These are phyloP conservation scores for Dynastes grantii DNA, from an alignment of 2,888 invertebrate genomes.

Conservation along the genomic window DNA sequence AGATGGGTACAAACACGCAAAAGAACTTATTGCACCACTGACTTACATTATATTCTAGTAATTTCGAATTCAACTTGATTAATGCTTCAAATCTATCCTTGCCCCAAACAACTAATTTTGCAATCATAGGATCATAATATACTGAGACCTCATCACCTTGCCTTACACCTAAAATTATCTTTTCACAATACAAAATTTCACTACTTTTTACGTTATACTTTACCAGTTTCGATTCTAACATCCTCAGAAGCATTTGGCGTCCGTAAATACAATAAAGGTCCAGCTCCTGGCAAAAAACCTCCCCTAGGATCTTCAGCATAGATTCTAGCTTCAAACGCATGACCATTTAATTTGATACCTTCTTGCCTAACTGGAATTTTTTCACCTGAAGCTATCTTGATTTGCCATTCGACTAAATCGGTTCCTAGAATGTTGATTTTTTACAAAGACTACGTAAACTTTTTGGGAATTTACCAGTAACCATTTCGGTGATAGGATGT, in stretches of 20 bases:
- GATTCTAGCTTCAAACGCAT: constrained; percentile 96
- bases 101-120: constrained; percentile 98
- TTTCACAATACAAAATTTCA: background rate
- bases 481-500: constrained; percentile 98
- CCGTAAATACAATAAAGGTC: constrained; percentile 82
- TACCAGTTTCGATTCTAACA: constrained; percentile 88
- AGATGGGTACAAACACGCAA: too few species aligned
- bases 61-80: constrained; percentile 81
- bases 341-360: constrained; percentile 85
- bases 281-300: constrained; percentile 96
- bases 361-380: constrained; percentile 86
- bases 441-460: background rate
- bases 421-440: constrained; percentile 72
- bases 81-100: constrained; percentile 87
- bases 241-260: constrained; percentile 79
- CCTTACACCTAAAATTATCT: constrained; percentile 74
- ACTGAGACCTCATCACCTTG: constrained; percentile 97
- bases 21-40: background rate
- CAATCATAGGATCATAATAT: constrained; percentile 99
- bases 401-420: constrained; percentile 99
- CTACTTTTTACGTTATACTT: background rate
- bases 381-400: constrained; percentile 92
- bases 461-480: constrained; percentile 78
- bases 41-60: constrained; percentile 89
- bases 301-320: constrained; percentile 92